Evolutionary conservation across 2,113 vertebrate genomes (phyloP).

Genomic region (Pyrgilauda ruficollis): DNA sequence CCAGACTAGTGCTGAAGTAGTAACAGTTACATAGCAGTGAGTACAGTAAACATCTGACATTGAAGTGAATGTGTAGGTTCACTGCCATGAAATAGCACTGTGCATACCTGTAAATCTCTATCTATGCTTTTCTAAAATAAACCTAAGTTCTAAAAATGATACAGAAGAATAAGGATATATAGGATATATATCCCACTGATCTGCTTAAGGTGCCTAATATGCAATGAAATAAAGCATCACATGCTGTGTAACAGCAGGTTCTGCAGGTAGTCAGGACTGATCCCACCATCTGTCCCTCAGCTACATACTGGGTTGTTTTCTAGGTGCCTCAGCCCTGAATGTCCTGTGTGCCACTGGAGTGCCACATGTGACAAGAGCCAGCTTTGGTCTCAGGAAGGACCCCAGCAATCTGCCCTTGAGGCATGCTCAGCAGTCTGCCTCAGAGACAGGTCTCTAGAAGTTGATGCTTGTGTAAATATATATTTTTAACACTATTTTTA

Average conservation of each 20-base stretch:
- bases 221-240: background rate
- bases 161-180: background rate
- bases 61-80: background rate
- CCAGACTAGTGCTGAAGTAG: background rate
- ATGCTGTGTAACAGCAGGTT: background rate
- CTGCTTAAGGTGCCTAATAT: background rate
- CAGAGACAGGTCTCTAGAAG: background rate
- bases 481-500: background rate
- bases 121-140: background rate
- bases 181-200: background rate
- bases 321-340: background rate
- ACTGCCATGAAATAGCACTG: background rate
- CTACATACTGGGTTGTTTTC: background rate
- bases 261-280: background rate
- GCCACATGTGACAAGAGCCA: rapidly evolving
- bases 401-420: background rate
- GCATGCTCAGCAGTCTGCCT: background rate
- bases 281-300: background rate
- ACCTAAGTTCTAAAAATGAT: background rate
- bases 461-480: background rate
- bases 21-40: background rate
- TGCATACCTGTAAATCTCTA: background rate
- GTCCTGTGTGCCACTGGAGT: background rate
- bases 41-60: background rate
- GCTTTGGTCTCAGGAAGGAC: background rate